Base-by-base conservation (phyloP, 2,797 vertebrate species). In the Linurgus olivaceus region DNA sequence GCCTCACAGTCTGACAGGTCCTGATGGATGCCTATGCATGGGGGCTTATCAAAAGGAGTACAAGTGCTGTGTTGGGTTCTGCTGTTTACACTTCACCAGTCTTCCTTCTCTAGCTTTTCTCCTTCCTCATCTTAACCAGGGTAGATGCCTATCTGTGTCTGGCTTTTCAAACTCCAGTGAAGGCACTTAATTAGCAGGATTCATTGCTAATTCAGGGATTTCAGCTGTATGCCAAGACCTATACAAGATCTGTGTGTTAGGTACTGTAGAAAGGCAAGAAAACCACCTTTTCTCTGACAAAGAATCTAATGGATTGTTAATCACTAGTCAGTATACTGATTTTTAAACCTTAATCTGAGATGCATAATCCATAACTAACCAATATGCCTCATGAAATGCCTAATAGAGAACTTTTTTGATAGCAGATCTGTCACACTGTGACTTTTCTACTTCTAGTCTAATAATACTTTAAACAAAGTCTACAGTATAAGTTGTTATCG, bases 401-500 rank as follows among this genome's bases (percentile, higher is more conserved):
- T 6, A 7, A 1, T 17, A 26, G 8, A n/a, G 8, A 38, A 21
- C 24, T 44, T 85, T 23, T 58, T 54, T 38, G 13, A 71, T n/a
- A 37, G 2, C 13, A 37, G 11, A 67, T 85, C 15, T 76, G 11
- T 75, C 35, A 66, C 23, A n/a, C 21, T 26, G 31, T 57, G 62
- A n/a, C 14, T 81, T 91, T 72, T 42, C 47, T 61, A 8, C 35
- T 28, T 79, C 35, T 5, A 24, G 31, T 31, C 48, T 55, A 55
- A 25, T 59, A 65, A 17, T 47, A 19, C 12, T 42, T 51, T 42
- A 61, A 38, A 13, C 44, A 35, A 44, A 15, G 15, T 51, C 9
- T 78, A 6, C 25, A 2, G 72, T 78, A 21, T 38, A 71, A 51
- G 19, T 65, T 23, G 4, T 42, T 57, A 26, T 31, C 0, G 0